Evolutionary conservation across 2,888 invertebrate genomes (phyloP), one percentile per base, ranked within the genome.

Genomic region (Acronicta alni): DNA sequence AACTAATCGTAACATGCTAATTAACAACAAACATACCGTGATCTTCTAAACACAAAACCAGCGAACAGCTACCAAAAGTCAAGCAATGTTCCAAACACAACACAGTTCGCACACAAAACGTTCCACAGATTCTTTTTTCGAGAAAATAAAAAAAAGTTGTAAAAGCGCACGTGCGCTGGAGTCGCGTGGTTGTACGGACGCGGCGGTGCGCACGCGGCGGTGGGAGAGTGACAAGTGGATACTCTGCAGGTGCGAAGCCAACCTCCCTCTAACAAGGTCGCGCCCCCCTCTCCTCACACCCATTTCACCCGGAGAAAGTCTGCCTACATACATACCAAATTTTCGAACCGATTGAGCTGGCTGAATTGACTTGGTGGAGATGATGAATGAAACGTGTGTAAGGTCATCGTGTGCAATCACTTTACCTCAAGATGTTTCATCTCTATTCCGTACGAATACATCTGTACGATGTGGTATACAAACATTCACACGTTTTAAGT

Each of bases 251-350:
- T 93, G 93, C 77, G 70, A 71, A 72, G 77, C 83, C 90, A 88
- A 87, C 89, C 90, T 93, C 93, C 92, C 93, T 91, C 93, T 90
- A 93, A 93, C 92, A 93, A 92, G 93, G 93, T 92, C 93, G 91
- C 86, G 89, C 82, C 87, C 86, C 87, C 88, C 89, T 85, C 89
- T 85, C 88, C 85, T 84, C 83, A 82, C 81, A 82, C 82, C 82
- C 89, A 87, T 92, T 92, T 92, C 92, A 89, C 92, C 90, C 87
- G 84, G 93, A 91, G 93, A 93, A 93, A 93, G 93, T 93, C 91
- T 91, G 87, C 93, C 93, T 93, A 93, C 93, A 93, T 93, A 92
- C 93, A 93, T 93, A 93, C 93, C 91, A 92, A 93, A 93, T 93
- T 89, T 92, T 86, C 90, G 89, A 91, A 89, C 89, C 89, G 91